These are phyloP conservation scores for Poeciliopsis turrubarensis DNA, from an alignment of 2,113 vertebrate species.

Conservation along the genomic window DNA sequence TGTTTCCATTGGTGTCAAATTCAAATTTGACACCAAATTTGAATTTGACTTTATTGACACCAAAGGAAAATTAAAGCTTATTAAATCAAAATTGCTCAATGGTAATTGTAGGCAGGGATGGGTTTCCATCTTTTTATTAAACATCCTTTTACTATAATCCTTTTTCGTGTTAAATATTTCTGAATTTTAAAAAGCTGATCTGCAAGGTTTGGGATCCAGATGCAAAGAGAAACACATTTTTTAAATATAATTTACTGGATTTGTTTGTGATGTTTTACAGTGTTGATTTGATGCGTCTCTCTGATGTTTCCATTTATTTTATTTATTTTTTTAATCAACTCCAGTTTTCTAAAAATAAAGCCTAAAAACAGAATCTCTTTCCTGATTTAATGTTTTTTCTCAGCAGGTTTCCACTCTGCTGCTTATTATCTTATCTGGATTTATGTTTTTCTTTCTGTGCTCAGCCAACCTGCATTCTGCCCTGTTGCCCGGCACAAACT, in stretches of 20 bases:
- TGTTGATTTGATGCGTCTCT: neutral
- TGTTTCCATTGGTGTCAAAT: neutral
- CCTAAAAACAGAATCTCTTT: neutral
- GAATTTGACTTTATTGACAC: too few relatives aligned
- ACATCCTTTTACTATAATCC: neutral
- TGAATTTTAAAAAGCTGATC: neutral
- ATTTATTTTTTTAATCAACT: neutral
- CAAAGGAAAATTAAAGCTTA: too few relatives aligned
- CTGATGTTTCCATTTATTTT: neutral
- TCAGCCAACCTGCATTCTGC: neutral
- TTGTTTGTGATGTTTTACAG: neutral
- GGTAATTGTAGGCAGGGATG: too few relatives aligned
- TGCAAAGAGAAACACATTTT: too few relatives aligned
- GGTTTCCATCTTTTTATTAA: neutral
- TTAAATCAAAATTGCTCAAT: too few relatives aligned
- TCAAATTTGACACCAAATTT: neutral
- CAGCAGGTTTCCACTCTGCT: neutral
- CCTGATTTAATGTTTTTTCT: neutral
- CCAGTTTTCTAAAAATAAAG: neutral
- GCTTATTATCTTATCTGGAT: neutral
- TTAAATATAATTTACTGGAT: neutral
- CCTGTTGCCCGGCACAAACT: neutral
- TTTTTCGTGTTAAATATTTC: neutral
- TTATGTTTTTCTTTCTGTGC: neutral
- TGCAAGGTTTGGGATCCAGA: neutral